Base-by-base conservation (phyloP, 2,888 invertebrate species). In the Drosophila siamana region DNA sequence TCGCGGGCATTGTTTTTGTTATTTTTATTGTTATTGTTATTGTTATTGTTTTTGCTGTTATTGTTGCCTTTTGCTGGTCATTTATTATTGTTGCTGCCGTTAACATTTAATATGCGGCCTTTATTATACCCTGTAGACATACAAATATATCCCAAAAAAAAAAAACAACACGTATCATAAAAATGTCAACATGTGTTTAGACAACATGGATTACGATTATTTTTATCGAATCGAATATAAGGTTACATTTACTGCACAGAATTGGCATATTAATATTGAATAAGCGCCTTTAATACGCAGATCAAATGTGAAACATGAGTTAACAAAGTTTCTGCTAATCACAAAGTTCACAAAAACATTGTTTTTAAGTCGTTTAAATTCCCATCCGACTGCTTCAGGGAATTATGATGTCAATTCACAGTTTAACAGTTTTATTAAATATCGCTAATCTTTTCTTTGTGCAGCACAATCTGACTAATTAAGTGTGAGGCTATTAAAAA, bases 81-180 rank as follows among this genome's bases (percentile, higher is more conserved):
- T 62, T 62, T 70, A 41, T 43, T 71, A 50, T 71, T 70, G 13
- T 66, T 65, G 64, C 56, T 54, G 64, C 48, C 30, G 11, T 51
- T 30, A 52, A 51, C 60, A 65, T 75, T 61, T 67, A 55, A 59
- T 72, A 59, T 71, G 62, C 62, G 62, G 56, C 60, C 70, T 74
- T 54, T 60, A 24, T 26, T 33, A 65, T 65, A 65, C 65, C 52
- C 54, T 65, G 16, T 36, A 46, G 33, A n/a, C 43, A n/a, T 8
- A 36, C 16, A 55, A 30, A 44, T 24, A 11, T n/a, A n/a, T n/a
- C 4, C 7, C 7, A 11, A 47, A 26, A 15, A 38, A 38, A 13
- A 3, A n/a, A n/a, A n/a, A n/a, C n/a, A n/a, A n/a, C n/a, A n/a
- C n/a, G 15, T 46, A 46, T 13, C n/a, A 24, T 28, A 52, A 41